Evolutionary conservation across 2,113 vertebrate genomes (phyloP).

Genomic region (Corvus cornix): DNA sequence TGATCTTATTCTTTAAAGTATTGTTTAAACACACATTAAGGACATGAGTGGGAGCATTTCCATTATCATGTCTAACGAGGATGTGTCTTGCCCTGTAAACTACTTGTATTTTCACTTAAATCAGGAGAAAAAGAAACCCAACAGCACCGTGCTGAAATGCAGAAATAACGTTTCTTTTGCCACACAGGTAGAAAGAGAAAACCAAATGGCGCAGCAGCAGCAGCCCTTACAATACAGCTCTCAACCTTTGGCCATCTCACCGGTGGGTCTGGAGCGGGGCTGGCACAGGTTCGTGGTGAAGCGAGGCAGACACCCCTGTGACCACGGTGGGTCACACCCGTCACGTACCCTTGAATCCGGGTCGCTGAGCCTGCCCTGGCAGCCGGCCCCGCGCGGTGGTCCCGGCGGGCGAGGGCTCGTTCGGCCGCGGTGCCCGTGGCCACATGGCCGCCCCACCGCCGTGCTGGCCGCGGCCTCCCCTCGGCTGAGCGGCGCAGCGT

Average conservation of each 20-base stretch:
- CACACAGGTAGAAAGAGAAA: conserved; percentile 19
- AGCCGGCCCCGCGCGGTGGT: rapidly evolving
- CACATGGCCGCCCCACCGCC: rapidly evolving
- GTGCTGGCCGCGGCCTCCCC: neutral
- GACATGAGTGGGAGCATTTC: conserved; percentile 39
- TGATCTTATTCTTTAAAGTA: conserved; percentile 78
- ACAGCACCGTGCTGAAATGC: neutral
- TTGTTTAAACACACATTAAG: conserved; percentile 26
- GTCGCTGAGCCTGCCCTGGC: neutral
- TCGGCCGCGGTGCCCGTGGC: neutral
- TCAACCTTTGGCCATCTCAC: neutral
- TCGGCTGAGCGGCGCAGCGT: rapidly evolving
- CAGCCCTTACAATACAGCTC: neutral
- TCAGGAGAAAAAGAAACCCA: neutral
- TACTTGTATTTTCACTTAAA: neutral
- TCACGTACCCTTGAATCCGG: rapidly evolving
- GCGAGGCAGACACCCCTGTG: neutral
- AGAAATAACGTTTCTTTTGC: conserved; percentile 6
- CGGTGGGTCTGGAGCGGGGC: neutral
- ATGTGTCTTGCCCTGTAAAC: conserved; percentile 39
- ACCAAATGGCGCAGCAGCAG: neutral
- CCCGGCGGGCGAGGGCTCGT: rapidly evolving
- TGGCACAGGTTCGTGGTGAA: neutral
- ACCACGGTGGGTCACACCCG: rapidly evolving
- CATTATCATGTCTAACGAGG: neutral